phyloP scores from a whole-genome alignment of 1,140 invertebrate genomes.

The Trichonephila clavata region DNA sequence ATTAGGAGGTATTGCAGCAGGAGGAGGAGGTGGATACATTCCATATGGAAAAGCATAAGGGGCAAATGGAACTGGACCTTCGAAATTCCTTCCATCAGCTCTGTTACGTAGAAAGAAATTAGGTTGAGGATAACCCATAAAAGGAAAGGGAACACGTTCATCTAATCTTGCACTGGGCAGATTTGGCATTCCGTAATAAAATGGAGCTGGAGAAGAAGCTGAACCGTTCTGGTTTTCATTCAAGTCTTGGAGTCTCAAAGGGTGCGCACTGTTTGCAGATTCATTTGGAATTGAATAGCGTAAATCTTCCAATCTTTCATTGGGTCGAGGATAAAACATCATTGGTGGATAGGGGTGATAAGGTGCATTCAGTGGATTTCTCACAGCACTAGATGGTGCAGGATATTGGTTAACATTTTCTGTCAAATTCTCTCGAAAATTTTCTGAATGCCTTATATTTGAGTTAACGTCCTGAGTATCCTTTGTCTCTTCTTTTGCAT shows the following conservation, averaged over 20 bases:
- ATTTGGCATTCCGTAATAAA: not conserved
- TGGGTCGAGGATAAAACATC: constrained; percentile 8
- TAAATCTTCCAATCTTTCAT: not conserved
- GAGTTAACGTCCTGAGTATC: not conserved
- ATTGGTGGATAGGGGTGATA: not conserved
- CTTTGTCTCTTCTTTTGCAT: not conserved
- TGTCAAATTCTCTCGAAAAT: not conserved
- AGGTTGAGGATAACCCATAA: not conserved
- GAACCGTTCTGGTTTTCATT: constrained; percentile 2
- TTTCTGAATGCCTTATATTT: not conserved
- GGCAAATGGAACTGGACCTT: not conserved
- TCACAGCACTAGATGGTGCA: not conserved
- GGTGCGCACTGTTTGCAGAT: not conserved
- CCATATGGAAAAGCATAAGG: not conserved
- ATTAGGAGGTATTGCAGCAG: not conserved
- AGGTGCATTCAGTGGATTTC: not conserved
- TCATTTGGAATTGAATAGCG: not conserved
- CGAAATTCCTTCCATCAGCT: not conserved
- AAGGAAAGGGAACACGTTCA: not conserved
- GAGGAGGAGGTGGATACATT: constrained; percentile 18
- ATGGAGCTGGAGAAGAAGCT: not conserved
- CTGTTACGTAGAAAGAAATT: not conserved
- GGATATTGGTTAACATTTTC: not conserved
- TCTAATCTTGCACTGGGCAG: not conserved
- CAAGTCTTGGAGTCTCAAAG: not conserved